A percentile compares a stretch with the other conserved stretches of the same genome.
These are phyloP conservation scores for Limonius californicus DNA, from an alignment of 1,140 invertebrate genomes.

Conservation along the genomic window DNA sequence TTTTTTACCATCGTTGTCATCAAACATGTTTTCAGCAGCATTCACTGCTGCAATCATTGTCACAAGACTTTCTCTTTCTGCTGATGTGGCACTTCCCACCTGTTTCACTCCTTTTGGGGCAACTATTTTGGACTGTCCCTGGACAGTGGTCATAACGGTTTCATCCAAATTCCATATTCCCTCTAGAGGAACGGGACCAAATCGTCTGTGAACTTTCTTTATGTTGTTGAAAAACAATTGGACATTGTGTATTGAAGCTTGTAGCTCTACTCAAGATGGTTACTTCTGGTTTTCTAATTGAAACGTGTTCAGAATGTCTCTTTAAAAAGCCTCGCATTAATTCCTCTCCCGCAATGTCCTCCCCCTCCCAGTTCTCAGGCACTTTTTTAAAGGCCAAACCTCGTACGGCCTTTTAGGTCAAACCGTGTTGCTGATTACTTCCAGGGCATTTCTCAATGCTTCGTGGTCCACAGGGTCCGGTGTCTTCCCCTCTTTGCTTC, in stretches of 20 bases:
- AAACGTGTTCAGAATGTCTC: neutral
- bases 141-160: slow-evolving; percentile 28
- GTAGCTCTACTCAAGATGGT: neutral
- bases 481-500: neutral
- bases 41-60: too few relatives aligned
- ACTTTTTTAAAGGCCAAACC: slow-evolving; percentile 3
- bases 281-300: too few relatives aligned
- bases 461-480: neutral
- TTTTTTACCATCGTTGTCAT: too few relatives aligned
- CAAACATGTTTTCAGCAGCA: too few relatives aligned
- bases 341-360: slow-evolving; percentile 6
- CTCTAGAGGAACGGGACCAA: too few relatives aligned
- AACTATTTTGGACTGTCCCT: slow-evolving; percentile 23
- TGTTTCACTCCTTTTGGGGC: too few relatives aligned
- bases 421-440: slow-evolving; percentile 7
- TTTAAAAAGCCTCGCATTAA: slow-evolving; percentile 5
- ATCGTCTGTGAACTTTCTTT: too few relatives aligned
- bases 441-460: neutral
- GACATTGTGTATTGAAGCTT: too few relatives aligned
- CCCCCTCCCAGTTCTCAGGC: neutral
- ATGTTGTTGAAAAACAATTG: too few relatives aligned
- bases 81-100: too few relatives aligned
- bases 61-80: too few relatives aligned
- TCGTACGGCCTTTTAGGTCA: neutral
- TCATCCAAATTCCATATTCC: too few relatives aligned